Percentiles rank a stretch among this genome's conserved stretches.
Evolutionary conservation across 2,113 vertebrate genomes (phyloP).

Genomic region (Hemibagrus wyckioides): DNA sequence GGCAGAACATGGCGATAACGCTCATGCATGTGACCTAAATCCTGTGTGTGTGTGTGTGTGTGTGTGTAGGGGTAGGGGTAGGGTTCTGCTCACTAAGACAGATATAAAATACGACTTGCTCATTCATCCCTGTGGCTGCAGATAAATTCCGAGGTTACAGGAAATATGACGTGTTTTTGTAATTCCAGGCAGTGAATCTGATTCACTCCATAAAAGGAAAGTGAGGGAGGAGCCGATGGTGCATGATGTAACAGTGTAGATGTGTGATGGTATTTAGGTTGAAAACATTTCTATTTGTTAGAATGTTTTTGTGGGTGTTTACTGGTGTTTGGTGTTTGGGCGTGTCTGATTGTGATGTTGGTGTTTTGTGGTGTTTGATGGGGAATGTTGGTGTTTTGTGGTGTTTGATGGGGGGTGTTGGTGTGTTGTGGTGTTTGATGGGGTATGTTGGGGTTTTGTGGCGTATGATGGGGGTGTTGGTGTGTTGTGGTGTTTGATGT

Average conservation of each 20-base stretch:
- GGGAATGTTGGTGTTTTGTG: neutral
- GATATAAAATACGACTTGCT: conserved; percentile 25
- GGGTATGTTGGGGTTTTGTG: too few species aligned
- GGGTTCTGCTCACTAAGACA: neutral
- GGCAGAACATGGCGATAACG: conserved; percentile 32
- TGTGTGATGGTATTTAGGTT: neutral
- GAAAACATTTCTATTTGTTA: neutral
- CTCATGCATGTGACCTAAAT: conserved; percentile 50
- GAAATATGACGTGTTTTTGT: conserved; percentile 23
- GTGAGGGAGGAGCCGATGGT: neutral
- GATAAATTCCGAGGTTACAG: neutral
- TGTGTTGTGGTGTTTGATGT: neutral
- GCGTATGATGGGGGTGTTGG: too few species aligned
- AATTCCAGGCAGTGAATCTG: neutral
- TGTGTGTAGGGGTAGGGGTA: neutral
- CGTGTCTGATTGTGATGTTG: neutral
- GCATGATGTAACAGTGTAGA: neutral
- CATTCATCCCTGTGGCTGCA: neutral
- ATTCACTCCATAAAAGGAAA: conserved; percentile 23
- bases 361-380: neutral
- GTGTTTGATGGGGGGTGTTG: too few species aligned
- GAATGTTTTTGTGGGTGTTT: neutral
- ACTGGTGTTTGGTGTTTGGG: neutral
- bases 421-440: neutral
- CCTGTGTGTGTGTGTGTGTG: neutral